Conservation (phyloP, 2,888 invertebrate species). For the Tenthredo notha region DNA sequence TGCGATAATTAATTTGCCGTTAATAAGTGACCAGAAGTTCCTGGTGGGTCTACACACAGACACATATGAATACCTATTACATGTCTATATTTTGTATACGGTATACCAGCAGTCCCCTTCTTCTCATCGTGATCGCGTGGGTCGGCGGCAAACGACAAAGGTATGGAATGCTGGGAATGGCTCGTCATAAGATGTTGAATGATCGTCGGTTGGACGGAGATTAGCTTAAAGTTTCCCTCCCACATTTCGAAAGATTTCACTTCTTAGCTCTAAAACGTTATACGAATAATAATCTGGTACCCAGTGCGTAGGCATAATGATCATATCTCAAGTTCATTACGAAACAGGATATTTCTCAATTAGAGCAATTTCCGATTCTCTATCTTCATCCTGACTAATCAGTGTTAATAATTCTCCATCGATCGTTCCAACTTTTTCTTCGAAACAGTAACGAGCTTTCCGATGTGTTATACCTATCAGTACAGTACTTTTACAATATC, state of each 20-base stretch:
- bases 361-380: no score
- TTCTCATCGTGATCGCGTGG: constrained; percentile 25
- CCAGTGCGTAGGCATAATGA: not conserved
- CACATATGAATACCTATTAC: not conserved
- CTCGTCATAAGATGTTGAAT: constrained; percentile 35
- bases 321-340: not conserved
- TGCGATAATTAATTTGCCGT: constrained; percentile 1
- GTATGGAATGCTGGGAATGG: constrained; percentile 37
- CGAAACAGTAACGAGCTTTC: not conserved
- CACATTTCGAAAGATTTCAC: constrained; percentile 25
- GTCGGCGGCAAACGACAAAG: constrained; percentile 35
- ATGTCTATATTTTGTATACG: not conserved
- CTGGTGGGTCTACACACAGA: not conserved
- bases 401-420: no score
- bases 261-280: not conserved
- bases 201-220: constrained; percentile 41
- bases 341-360: no score
- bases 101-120: not conserved
- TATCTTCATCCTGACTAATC: no score
- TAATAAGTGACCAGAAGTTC: constrained; percentile 4
- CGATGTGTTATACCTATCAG: not conserved
- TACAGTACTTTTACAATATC: not conserved
- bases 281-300: not conserved
- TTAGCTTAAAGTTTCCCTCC: constrained; percentile 42
- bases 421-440: no score